Conservation (phyloP, 64 coral and sea anemone species). For the Actinia equina region DNA sequence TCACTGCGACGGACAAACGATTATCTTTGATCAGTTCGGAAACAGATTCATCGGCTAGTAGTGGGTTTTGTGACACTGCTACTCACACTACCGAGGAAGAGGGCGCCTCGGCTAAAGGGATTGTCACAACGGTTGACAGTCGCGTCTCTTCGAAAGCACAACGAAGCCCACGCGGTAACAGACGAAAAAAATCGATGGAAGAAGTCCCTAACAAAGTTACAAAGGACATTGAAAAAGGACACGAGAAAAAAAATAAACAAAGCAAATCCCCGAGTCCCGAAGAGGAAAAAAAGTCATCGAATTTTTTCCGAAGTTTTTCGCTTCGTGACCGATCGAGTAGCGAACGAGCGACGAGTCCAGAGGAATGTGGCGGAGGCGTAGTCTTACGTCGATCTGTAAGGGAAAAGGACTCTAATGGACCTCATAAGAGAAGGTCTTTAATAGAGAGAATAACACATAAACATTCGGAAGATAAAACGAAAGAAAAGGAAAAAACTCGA, state of each 20-base stretch:
- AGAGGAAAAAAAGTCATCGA: slow-evolving; percentile 21
- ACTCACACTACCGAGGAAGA: slow-evolving; percentile 63
- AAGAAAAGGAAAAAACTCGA: slow-evolving; percentile 15
- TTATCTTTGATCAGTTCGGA: slow-evolving; percentile 67
- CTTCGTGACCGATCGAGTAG: background rate
- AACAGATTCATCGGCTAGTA: slow-evolving; percentile 76
- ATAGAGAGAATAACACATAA: slow-evolving; percentile 28
- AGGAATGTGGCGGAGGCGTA: slow-evolving; percentile 4
- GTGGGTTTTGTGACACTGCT: slow-evolving; percentile 70
- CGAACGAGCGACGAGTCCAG: background rate
- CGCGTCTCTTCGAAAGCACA: slow-evolving; percentile 32
- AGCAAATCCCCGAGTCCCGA: slow-evolving; percentile 15
- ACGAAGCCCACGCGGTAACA: slow-evolving; percentile 21
- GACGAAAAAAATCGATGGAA: slow-evolving; percentile 11
- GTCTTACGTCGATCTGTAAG: background rate
- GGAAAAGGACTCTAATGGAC: background rate
- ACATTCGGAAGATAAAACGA: background rate
- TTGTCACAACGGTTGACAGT: background rate
- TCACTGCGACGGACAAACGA: slow-evolving; percentile 41
- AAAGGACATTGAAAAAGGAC: background rate
- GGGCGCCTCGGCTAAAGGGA: slow-evolving; percentile 6
- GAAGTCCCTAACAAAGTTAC: slow-evolving; percentile 1
- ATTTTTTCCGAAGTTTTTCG: slow-evolving; percentile 33
- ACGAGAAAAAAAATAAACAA: slow-evolving; percentile 1
- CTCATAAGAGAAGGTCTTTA: slow-evolving; percentile 2